Evolutionary conservation across 92 coral and sea anemone species (phyloP).

Genomic region (Porites evermanni): DNA sequence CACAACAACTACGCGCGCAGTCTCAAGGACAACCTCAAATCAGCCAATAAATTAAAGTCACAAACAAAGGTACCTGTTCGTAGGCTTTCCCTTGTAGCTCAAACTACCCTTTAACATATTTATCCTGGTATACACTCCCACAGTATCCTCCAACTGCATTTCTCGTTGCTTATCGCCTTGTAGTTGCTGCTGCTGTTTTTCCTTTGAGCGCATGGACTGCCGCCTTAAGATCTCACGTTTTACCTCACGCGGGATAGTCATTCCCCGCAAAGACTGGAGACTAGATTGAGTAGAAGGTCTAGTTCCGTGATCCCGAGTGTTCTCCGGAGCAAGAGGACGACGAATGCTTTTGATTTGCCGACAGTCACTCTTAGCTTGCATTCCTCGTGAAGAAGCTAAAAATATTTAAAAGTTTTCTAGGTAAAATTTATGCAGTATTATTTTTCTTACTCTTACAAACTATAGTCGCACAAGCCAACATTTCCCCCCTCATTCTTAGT

Average conservation of each 20-base stretch:
- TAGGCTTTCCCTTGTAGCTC: conserved; percentile 32
- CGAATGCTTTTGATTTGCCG: conserved; percentile 67
- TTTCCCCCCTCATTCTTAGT: too few species aligned
- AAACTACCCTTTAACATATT: conserved; percentile 25
- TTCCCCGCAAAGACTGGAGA: conserved; percentile 47
- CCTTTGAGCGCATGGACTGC: conserved; percentile 32
- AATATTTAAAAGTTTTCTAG: too few species aligned
- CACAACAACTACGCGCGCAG: too few species aligned
- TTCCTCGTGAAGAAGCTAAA: conserved; percentile 22
- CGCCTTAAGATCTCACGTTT: conserved; percentile 61
- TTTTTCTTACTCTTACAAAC: too few species aligned
- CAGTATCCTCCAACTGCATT: conserved; percentile 38
- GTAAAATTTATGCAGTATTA: too few species aligned
- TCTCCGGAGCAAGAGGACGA: conserved; percentile 73
- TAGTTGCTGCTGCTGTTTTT: not conserved
- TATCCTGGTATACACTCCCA: conserved; percentile 46
- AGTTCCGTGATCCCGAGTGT: conserved; percentile 37
- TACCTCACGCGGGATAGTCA: conserved; percentile 53
- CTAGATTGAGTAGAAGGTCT: conserved; percentile 36
- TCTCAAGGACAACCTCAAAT: too few species aligned
- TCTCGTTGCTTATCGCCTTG: conserved; percentile 23
- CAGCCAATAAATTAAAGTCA: too few species aligned
- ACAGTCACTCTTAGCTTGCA: conserved; percentile 33
- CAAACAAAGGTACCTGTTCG: not conserved
- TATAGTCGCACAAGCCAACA: too few species aligned